phyloP scores from a whole-genome alignment of 2,888 invertebrate genomes.

The Parascotia fuliginaria region DNA sequence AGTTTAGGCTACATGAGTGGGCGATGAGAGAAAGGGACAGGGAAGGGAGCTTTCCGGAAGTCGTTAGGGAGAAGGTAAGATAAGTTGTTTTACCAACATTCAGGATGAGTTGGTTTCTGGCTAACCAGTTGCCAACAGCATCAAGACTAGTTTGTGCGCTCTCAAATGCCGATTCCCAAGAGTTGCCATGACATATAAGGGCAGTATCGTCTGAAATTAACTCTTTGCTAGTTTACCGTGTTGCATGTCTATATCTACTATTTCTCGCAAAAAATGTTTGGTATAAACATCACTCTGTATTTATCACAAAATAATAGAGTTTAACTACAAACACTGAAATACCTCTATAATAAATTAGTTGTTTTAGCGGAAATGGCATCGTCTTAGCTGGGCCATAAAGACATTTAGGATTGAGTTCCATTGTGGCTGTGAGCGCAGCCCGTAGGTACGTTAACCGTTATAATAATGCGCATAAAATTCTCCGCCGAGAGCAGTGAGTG shows the following conservation, averaged over 20 bases:
- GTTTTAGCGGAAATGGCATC: slow-evolving; percentile 63
- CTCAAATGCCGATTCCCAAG: no score
- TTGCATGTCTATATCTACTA: not conserved
- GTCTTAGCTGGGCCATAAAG: slow-evolving; percentile 65
- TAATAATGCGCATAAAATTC: slow-evolving; percentile 77
- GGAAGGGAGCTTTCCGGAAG: no score
- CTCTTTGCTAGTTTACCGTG: not conserved
- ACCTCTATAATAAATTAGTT: slow-evolving; percentile 65
- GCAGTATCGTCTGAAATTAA: no score
- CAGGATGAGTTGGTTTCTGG: no score
- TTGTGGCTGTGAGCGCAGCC: slow-evolving; percentile 45
- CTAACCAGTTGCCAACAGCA: no score
- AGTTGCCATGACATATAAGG: no score
- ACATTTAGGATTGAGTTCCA: slow-evolving; percentile 67
- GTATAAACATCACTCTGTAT: slow-evolving; percentile 46
- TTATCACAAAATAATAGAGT: slow-evolving; percentile 48
- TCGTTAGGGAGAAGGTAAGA: no score
- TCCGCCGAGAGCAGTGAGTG: slow-evolving; percentile 62
- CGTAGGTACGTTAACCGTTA: slow-evolving; percentile 60
- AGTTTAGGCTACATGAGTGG: no score
- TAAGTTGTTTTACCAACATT: no score
- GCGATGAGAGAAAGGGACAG: no score
- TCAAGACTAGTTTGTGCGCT: no score
- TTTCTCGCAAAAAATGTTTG: not conserved
- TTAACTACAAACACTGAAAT: slow-evolving; percentile 49